phyloP scores from a whole-genome alignment of 2,113 vertebrate species.

The Synodontis membranacea region DNA sequence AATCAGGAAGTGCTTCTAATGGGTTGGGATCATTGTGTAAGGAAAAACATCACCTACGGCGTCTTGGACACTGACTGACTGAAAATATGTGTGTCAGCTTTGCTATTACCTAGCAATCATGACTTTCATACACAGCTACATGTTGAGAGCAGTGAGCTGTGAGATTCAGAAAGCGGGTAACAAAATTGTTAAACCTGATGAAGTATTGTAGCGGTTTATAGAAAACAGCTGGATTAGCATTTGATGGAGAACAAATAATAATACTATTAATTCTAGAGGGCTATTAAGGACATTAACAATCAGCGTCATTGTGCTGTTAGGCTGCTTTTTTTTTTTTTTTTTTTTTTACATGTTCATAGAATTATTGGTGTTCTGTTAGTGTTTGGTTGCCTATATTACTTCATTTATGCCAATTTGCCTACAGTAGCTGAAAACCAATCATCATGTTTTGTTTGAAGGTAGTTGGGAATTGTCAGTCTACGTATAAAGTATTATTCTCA shows the following conservation, averaged over 20 bases:
- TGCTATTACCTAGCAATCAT: neutral
- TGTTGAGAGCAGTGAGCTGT: neutral
- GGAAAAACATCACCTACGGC: constrained; percentile 3
- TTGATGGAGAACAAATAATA: neutral
- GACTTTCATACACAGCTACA: neutral
- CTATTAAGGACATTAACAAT: neutral
- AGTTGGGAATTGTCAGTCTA: neutral
- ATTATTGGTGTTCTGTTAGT: neutral
- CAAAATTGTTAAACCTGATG: neutral
- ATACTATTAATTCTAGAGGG: neutral
- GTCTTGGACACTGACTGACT: neutral
- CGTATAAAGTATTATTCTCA: too few relatives aligned
- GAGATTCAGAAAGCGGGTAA: neutral
- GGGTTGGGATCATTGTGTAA: constrained; percentile 3
- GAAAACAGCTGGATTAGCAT: neutral
- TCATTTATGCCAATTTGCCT: neutral
- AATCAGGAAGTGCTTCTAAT: constrained; percentile 3
- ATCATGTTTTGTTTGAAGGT: neutral
- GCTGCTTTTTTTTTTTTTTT: neutral
- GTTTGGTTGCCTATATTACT: neutral
- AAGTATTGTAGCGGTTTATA: neutral
- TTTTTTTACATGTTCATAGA: neutral
- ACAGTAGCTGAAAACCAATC: neutral
- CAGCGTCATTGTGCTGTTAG: neutral
- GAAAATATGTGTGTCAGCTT: neutral